phyloP scores from a whole-genome alignment of 2,888 invertebrate species.

The Corythucha ciliata region DNA sequence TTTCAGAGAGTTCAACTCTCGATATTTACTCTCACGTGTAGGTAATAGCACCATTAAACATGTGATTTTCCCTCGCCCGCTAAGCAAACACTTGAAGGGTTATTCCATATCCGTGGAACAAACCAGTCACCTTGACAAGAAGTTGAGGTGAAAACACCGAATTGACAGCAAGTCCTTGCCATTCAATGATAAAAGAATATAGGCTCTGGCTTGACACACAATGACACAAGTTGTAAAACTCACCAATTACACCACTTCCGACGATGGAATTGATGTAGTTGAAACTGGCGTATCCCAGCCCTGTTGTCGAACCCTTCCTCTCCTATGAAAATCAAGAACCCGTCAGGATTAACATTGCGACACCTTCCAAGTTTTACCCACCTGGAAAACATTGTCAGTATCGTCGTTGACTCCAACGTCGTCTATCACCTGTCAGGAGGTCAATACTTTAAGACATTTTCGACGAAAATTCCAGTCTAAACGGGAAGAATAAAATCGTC shows the following conservation, averaged over 20 bases:
- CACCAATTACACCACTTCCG: constrained; percentile 77
- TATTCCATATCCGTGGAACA: too few species aligned
- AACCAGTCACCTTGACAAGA: too few species aligned
- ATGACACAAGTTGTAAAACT: constrained; percentile 31
- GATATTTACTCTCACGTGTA: too few species aligned
- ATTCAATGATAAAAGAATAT: too few species aligned
- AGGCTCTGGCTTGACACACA: too few species aligned
- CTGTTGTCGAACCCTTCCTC: constrained; percentile 32
- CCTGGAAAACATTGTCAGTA: constrained; percentile 32
- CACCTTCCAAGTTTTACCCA: constrained; percentile 12
- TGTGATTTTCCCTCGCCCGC: too few species aligned
- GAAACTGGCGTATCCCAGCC: constrained; percentile 67
- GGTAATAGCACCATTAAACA: too few species aligned
- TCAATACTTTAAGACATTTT: not conserved
- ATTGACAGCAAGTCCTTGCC: too few species aligned
- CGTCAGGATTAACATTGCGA: not conserved
- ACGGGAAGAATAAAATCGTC: not conserved
- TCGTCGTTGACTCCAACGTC: constrained; percentile 29
- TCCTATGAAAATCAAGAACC: constrained; percentile 20
- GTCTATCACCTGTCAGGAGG: constrained; percentile 25
- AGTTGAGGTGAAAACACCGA: too few species aligned
- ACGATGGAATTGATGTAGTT: constrained; percentile 84
- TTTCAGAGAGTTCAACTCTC: too few species aligned
- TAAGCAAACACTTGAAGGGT: too few species aligned
- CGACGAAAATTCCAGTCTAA: not conserved